Percentiles rank a stretch among this genome's conserved stretches.
These are phyloP conservation scores for Apeltes quadracus DNA, from an alignment of 2,113 vertebrate species.

Conservation along the genomic window DNA sequence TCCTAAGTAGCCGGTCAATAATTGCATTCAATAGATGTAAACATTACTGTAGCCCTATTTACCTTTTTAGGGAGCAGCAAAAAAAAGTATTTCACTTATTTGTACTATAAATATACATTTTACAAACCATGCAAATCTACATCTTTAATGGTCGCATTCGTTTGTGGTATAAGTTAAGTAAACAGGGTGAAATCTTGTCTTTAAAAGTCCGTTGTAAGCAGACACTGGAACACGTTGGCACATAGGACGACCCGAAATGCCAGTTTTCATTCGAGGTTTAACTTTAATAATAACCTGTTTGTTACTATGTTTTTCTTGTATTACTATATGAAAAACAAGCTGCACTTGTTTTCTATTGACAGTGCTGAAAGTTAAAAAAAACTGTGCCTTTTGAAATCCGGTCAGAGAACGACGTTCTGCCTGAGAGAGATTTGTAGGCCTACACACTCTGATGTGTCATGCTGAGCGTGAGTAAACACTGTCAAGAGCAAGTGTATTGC, in stretches of 20 bases:
- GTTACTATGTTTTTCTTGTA: constrained; percentile 31
- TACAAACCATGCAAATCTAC: constrained; percentile 43
- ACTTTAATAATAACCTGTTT: constrained; percentile 32
- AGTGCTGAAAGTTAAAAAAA: constrained; percentile 62
- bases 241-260: constrained; percentile 51
- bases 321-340: constrained; percentile 53
- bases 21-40: constrained; percentile 50
- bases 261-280: constrained; percentile 48
- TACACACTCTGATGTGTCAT: constrained; percentile 64
- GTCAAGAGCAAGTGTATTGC: constrained; percentile 63
- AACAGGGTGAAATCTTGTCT: constrained; percentile 33
- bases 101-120: constrained; percentile 40
- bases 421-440: constrained; percentile 67
- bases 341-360: constrained; percentile 67
- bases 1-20: constrained; percentile 42
- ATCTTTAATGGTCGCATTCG: constrained; percentile 18
- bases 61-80: constrained; percentile 48
- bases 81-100: constrained; percentile 44
- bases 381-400: constrained; percentile 70
- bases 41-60: constrained; percentile 63
- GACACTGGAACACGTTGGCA: constrained; percentile 71
- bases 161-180: constrained; percentile 19
- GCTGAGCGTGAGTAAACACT: constrained; percentile 74
- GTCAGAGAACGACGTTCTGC: constrained; percentile 61
- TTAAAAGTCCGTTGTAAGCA: constrained; percentile 44